Base-by-base conservation (phyloP, 2,797 vertebrate species). In the Lophius americanus region DNA sequence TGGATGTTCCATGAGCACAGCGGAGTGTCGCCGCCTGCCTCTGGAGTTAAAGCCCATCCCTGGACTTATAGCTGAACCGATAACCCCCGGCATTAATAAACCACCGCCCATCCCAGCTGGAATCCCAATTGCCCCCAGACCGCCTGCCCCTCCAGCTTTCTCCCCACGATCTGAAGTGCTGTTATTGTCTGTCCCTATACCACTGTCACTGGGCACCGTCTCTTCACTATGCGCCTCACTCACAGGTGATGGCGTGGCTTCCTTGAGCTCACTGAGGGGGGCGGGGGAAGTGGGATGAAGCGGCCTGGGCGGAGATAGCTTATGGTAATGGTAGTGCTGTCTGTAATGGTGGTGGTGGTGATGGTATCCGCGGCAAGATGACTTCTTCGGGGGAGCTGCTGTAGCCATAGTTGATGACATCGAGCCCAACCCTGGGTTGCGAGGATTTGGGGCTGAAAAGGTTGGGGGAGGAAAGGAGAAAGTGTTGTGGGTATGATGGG, bases 161-260 rank as follows among this genome's bases (percentile, higher is more conserved):
- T 99, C 98, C 0, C 97, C 97, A 1, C 98, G 93, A 81, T 99
- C 98, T 0, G 98, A 99, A 2, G 97, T 99, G 85, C 98, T 99
- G 91, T 99, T 99, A 69, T 99, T 99, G 83, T 99, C 98, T 0
- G 98, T 99, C 61, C 98, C 98, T 4, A 99, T 99, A 8, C 98
- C 98, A 13, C 97, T 99, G 89, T 99, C 98, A 32, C 97, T 99
- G 64, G 98, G 98, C 42, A 98, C 94, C 0, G 98, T 98, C 91
- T 99, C 98, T 7, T 99, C 97, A 13, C 97, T 98, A 84, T 99
- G 97, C 12, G 98, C 98, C 81, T 99, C 98, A 48, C 97, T 99
- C 2, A 98, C 95, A 0, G 98, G 98, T 3, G 98, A 99, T 0
- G 98, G 97, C 4, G 98, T 99, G 68, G 98, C 97, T 85, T 99